Evolutionary conservation across 2,888 invertebrate species (phyloP), one percentile per base, ranked within the genome.

Genomic region (Acanthoscelides obtectus): DNA sequence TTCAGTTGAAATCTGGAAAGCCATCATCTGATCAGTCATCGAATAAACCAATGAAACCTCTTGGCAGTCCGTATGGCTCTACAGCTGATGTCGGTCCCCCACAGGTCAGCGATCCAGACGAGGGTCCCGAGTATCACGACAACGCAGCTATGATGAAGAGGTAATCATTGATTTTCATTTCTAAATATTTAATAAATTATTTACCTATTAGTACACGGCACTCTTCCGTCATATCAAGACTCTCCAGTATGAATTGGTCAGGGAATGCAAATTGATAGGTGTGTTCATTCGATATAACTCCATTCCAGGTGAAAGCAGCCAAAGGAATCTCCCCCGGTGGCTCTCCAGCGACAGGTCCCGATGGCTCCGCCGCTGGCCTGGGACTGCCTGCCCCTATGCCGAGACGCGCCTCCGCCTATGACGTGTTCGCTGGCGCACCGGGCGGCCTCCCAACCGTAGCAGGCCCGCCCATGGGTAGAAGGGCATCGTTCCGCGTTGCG

Each of bases 101-200:
- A 6, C 45, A 45, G 45, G 45, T 45, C 45, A 86, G 77, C 83
- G 87, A 70, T 87, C 88, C 17, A 86, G 91, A 21, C 86, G 91
- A 71, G 90, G 89, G 76, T 90, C 92, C 0, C 81, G 86, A 67
- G 90, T 92, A 21, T 88, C 90, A 20, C 87, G 94, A 19, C 95
- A 95, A 82, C 93, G 94, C 83, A 94, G 94, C 81, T 94, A 94
- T 83, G 95, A 95, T 81, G 95, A 95, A 78, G 95, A 95, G 81
- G 88, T 90, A 76, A 80, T 80, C n/a, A n/a, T n/a, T n/a, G n/a
- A n/a, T n/a, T n/a, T n/a, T n/a, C n/a, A n/a, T n/a, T n/a, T n/a
- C n/a, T n/a, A n/a, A n/a, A n/a, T n/a, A n/a, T n/a, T n/a, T n/a
- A n/a, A n/a, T n/a, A n/a, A n/a, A n/a, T n/a, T n/a, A n/a, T n/a